Percentiles rank a stretch among this genome's conserved stretches.
phyloP scores from a whole-genome alignment of 1,140 invertebrate species.

The Diplogasteroides magnus region DNA sequence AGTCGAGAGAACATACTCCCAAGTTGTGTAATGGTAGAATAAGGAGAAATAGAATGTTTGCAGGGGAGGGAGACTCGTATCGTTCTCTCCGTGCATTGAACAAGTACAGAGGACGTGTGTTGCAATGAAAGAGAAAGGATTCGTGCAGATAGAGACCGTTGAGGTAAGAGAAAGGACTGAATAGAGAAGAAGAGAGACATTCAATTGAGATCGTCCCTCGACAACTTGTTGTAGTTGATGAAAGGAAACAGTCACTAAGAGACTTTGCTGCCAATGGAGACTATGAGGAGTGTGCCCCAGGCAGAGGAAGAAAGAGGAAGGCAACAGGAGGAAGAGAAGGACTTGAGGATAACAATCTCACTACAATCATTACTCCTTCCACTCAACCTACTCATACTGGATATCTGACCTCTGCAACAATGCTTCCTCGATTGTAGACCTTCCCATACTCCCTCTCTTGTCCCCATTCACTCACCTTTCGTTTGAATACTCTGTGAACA shows the following conservation, averaged over 20 bases:
- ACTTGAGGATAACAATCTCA: not conserved
- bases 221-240: conserved; percentile 10
- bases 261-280: conserved; percentile 20
- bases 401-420: conserved; percentile 47
- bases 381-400: conserved; percentile 50
- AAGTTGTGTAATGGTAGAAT: not conserved
- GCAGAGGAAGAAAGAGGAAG: conserved; percentile 17
- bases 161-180: conserved; percentile 27
- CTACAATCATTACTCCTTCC: conserved; percentile 36
- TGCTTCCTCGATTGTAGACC: conserved; percentile 29
- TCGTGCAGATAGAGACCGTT: conserved; percentile 46
- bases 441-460: not conserved
- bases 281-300: not conserved
- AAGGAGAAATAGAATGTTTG: not conserved
- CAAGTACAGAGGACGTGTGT: conserved; percentile 46
- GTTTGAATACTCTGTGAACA: not conserved
- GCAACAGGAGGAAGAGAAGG: not conserved
- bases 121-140: conserved; percentile 35
- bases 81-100: conserved; percentile 55
- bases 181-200: not conserved
- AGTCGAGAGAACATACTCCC: too few relatives aligned
- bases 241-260: conserved; percentile 12
- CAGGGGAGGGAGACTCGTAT: conserved; percentile 44
- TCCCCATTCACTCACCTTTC: not conserved
- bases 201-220: not conserved